Evolutionary conservation across 1,140 invertebrate genomes (phyloP).

Genomic region (Cyphomyrmex costatus): DNA sequence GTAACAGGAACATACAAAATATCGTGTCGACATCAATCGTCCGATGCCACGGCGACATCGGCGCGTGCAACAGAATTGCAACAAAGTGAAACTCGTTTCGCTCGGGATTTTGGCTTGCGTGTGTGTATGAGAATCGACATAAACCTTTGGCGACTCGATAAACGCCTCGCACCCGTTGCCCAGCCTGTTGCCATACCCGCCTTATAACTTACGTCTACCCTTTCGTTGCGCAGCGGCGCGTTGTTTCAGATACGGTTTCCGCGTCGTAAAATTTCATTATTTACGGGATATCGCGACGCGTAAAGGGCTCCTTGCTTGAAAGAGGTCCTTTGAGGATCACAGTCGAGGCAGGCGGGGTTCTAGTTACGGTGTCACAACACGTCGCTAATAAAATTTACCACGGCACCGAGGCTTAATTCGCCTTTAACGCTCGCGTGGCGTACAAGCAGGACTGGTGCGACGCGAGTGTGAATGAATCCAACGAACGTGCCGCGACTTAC

Average conservation of each 20-base stretch:
- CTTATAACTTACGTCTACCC: slow-evolving; percentile 51
- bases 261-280: slow-evolving; percentile 61
- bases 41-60: slow-evolving; percentile 37
- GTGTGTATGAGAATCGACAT: slow-evolving; percentile 28
- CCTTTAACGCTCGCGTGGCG: slow-evolving; percentile 68
- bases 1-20: slow-evolving; percentile 54
- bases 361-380: slow-evolving; percentile 71
- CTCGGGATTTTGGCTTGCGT: slow-evolving; percentile 32
- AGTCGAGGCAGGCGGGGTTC: slow-evolving; percentile 44
- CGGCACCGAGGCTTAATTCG: slow-evolving; percentile 74
- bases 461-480: slow-evolving; percentile 44
- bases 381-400: slow-evolving; percentile 75
- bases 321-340: slow-evolving; percentile 25
- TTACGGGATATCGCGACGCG: slow-evolving; percentile 54
- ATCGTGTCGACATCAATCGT: slow-evolving; percentile 60
- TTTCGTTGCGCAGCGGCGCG: slow-evolving; percentile 46
- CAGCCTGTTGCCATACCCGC: slow-evolving; percentile 3
- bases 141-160: slow-evolving; percentile 54
- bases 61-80: slow-evolving; percentile 47
- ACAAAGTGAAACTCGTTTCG: slow-evolving; percentile 57
- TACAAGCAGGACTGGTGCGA: slow-evolving; percentile 49
- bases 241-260: slow-evolving; percentile 64
- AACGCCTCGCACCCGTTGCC: slow-evolving; percentile 40
- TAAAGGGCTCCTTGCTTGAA: slow-evolving; percentile 45
- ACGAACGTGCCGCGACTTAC: slow-evolving; percentile 55